Base-by-base conservation (phyloP, 2,797 vertebrate genomes). In the Linurgus olivaceus region DNA sequence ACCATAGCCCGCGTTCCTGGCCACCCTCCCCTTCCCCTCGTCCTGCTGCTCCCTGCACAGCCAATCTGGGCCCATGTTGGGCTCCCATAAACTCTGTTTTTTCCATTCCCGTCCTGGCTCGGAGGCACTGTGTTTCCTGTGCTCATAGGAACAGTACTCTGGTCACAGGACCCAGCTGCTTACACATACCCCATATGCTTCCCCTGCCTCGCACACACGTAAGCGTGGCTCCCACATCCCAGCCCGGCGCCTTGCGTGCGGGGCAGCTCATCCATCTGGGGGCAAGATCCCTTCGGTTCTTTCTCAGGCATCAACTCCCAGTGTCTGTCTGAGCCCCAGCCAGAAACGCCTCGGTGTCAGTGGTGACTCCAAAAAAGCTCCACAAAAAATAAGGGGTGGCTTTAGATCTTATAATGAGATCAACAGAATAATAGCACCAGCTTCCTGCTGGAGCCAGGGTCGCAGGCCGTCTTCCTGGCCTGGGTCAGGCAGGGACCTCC, bases 101-200 rank as follows among this genome's bases (percentile, higher is more conserved):
- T 96, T 95, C 96, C 95, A 94, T 95, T 95, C 94, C 85, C 71
- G 59, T 96, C 89, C 96, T 95, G 96, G 95, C 95, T 94, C 85
- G 2, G 86, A 96, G 94, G 96, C 92, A 88, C 96, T 92, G 94
- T 94, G 94, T 96, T 96, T 97, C 95, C 96, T 89, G 94, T 96
- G 94, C 95, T 96, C 95, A 75, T 94, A 96, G 96, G 96, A 96
- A 92, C 94, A 94, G 96, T 85, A 26, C 96, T 96, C 94, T 96
- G 94, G 94, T 97, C 95, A 97, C 94, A 97, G 96, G 96, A 95
- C 94, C 96, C 95, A 97, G 96, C 95, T 94, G 95, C 96, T 97
- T 95, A 95, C 96, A 96, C 94, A 93, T 92, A 95, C 75, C 94
- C 95, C 94, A 96, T 96, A 96, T 96, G 94, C 95, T 95, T 97